These are phyloP conservation scores for Guaruba guarouba DNA, from an alignment of 2,113 vertebrate species.

Conservation along the genomic window DNA sequence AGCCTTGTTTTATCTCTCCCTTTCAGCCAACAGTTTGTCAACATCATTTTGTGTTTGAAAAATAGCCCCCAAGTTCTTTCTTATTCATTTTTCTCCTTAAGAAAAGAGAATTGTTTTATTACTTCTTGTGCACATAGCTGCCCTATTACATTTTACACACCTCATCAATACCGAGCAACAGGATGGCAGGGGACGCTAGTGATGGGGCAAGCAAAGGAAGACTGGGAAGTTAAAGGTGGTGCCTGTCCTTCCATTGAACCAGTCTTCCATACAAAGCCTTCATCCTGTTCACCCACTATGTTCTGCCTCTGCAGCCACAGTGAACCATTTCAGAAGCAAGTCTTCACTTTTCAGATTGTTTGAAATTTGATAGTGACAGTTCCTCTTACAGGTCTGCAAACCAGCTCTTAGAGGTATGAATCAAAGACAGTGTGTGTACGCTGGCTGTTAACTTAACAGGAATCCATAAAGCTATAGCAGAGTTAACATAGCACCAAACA, in stretches of 20 bases:
- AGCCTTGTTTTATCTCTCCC: background rate
- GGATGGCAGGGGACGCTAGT: rapidly evolving
- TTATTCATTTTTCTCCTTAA: background rate
- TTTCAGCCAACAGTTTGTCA: background rate
- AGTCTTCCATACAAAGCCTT: background rate
- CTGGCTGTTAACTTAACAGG: background rate
- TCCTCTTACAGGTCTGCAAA: background rate
- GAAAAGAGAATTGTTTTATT: background rate
- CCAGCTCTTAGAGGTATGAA: background rate
- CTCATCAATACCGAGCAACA: background rate
- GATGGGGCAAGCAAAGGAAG: background rate
- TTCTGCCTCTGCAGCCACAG: background rate
- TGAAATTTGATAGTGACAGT: background rate
- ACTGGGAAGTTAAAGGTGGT: background rate
- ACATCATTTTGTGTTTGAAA: background rate
- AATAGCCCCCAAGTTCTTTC: background rate
- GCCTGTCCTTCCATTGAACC: background rate
- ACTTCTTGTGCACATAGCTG: background rate
- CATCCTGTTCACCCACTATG: background rate
- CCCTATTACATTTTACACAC: rapidly evolving
- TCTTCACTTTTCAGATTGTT: background rate
- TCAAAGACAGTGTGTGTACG: background rate
- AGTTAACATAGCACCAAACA: background rate
- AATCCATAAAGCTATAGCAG: background rate
- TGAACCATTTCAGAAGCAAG: background rate